These are phyloP conservation scores for Morus bassanus DNA, from an alignment of 2,797 vertebrate genomes.

Conservation along the genomic window DNA sequence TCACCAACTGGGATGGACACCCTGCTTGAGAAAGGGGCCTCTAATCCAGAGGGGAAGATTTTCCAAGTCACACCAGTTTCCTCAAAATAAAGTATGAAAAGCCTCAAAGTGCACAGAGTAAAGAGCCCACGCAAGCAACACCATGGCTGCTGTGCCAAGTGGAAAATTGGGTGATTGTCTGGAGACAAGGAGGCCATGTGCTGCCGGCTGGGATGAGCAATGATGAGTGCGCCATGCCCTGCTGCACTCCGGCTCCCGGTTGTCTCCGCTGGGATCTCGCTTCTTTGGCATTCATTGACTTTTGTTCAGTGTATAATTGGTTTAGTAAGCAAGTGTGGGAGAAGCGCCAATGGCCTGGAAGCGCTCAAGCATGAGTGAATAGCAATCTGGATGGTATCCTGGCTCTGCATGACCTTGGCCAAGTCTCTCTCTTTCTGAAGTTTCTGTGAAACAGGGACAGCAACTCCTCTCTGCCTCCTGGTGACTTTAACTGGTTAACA, in stretches of 20 bases:
- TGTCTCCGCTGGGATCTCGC: neutral
- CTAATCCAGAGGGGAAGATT: neutral
- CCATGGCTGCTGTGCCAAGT: neutral
- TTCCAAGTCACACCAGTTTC: neutral
- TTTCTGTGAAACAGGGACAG: neutral
- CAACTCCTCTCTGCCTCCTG: neutral
- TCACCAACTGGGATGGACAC: neutral
- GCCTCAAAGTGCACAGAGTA: neutral
- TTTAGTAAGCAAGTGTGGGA: accelerated
- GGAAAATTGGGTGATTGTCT: neutral
- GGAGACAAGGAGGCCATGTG: neutral
- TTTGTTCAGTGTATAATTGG: neutral
- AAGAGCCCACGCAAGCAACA: neutral
- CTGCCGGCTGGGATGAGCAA: neutral
- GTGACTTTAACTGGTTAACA: neutral
- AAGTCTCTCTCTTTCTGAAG: neutral
- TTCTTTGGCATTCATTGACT: neutral
- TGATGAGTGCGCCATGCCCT: accelerated
- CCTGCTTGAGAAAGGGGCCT: neutral
- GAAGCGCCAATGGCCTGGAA: neutral
- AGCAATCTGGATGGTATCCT: neutral
- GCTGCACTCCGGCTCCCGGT: accelerated
- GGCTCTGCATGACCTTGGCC: neutral
- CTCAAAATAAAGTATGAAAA: neutral
- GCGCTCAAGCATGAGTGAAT: neutral